phyloP scores from a whole-genome alignment of 2,888 invertebrate genomes.

The Hanleya hanleyi region DNA sequence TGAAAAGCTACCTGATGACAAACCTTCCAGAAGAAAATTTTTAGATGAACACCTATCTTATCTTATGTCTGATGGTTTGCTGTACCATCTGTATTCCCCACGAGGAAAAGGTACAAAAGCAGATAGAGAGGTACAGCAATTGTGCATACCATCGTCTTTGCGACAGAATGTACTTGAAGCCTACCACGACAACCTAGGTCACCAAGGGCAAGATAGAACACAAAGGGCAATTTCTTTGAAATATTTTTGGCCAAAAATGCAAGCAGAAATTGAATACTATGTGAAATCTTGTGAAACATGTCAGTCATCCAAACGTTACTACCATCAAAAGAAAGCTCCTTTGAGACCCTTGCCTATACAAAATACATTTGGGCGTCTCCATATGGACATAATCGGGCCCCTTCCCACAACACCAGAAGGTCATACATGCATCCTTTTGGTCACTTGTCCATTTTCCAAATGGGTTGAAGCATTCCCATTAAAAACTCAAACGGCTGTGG shows the following conservation, averaged over 20 bases:
- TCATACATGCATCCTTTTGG: not conserved
- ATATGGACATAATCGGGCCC: not conserved
- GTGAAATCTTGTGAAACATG: constrained; percentile 12
- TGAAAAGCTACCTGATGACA: not conserved
- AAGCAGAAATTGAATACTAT: constrained; percentile 3
- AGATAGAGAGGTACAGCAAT: not conserved
- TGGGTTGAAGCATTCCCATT: not conserved
- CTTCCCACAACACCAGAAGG: not conserved
- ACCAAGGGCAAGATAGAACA: constrained; percentile 3
- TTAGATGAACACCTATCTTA: not conserved
- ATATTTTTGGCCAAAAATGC: constrained; percentile 11
- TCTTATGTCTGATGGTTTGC: not conserved
- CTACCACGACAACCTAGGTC: not conserved
- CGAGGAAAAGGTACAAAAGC: not conserved
- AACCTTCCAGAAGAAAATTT: not conserved
- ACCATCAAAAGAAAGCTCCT: not conserved
- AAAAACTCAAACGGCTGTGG: not conserved
- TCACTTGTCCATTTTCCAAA: not conserved
- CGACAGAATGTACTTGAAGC: not conserved
- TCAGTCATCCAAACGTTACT: not conserved
- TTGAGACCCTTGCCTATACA: not conserved
- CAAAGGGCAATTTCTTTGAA: not conserved
- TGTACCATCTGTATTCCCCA: not conserved
- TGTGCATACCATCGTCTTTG: not conserved
- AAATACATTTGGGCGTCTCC: not conserved